Base-by-base conservation (phyloP, 2,113 vertebrate species). In the Cololabis saira region DNA sequence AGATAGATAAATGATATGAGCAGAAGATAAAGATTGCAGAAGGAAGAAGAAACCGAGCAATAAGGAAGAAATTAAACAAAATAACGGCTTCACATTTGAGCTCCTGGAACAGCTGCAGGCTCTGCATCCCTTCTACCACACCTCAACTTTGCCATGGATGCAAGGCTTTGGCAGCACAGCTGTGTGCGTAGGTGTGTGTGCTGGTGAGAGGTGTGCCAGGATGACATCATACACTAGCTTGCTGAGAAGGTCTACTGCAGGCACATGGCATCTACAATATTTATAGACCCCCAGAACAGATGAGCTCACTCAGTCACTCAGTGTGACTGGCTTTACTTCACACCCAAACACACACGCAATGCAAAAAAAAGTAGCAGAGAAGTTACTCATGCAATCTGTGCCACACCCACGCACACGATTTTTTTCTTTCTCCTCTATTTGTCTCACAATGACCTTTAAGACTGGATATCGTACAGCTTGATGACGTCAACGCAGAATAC, bases 191-290 rank as follows among this genome's bases (percentile, higher is more conserved):
- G 76, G 63, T 67, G 43, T 67, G 80, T 74, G 66, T 67, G 64
- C 64, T 41, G 5, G 67, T 53, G 67, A 65, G 76, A 83, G 81
- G 81, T 82, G 83, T 85, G 74, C 76, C 71, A 76, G 73, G 74
- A 87, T 91, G 89, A 90, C 89, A 90, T 91, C 90, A 90, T 85
- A 84, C 80, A 84, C 84, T 84, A 85, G 80, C 81, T 83, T 67
- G 74, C 80, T 67, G 66, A 83, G 74, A 86, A 82, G 77, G 82
- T 82, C 83, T 70, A 80, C 85, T 90, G 82, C 87, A 86, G 82
- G 84, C 77, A 66, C 81, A 81, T 87, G 83, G 83, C 81, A 87
- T 84, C 83, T 91, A 86, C 87, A 91, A 89, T 90, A 91, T 91
- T 91, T 90, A 91, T 91, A 89, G 86, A 72, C 61, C 70, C 74